These are phyloP conservation scores for Folsomia manolachei DNA, from an alignment of 2,888 invertebrate genomes.

Conservation along the genomic window DNA sequence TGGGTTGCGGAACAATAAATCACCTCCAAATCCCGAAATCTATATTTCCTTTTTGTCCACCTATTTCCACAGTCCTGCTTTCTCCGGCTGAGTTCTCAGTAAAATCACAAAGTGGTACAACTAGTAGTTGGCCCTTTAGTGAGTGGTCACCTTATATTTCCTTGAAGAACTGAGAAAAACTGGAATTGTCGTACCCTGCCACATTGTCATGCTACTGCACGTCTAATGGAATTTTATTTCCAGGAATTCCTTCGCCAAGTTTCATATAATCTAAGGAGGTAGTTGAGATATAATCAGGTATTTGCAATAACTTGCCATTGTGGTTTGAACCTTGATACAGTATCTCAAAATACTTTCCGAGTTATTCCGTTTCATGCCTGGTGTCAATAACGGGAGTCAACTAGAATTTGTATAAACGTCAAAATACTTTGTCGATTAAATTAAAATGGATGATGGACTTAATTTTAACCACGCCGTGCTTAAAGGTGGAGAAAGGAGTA, in stretches of 20 bases:
- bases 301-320: no score
- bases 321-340: no score
- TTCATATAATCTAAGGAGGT: no score
- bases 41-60: slow-evolving; percentile 13
- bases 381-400: not conserved
- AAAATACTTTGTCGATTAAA: not conserved
- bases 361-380: not conserved
- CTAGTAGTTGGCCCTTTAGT: not conserved
- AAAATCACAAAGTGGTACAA: not conserved
- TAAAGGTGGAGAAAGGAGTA: no score
- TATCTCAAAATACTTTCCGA: no score
- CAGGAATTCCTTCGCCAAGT: not conserved
- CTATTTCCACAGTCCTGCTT: not conserved
- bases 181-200: no score
- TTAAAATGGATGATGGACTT: not conserved
- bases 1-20: slow-evolving; percentile 19
- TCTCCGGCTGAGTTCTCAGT: not conserved
- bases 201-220: not conserved
- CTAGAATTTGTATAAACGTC: not conserved
- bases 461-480: no score
- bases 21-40: slow-evolving; percentile 17
- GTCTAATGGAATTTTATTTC: slow-evolving; percentile 3
- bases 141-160: not conserved
- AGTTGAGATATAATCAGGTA: no score
- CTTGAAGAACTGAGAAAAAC: not conserved